Percentiles rank a stretch among this genome's conserved stretches.
These are phyloP conservation scores for Haliclona indistincta DNA, from an alignment of 37 sponge, comb jelly and placozoan species.

Conservation along the genomic window DNA sequence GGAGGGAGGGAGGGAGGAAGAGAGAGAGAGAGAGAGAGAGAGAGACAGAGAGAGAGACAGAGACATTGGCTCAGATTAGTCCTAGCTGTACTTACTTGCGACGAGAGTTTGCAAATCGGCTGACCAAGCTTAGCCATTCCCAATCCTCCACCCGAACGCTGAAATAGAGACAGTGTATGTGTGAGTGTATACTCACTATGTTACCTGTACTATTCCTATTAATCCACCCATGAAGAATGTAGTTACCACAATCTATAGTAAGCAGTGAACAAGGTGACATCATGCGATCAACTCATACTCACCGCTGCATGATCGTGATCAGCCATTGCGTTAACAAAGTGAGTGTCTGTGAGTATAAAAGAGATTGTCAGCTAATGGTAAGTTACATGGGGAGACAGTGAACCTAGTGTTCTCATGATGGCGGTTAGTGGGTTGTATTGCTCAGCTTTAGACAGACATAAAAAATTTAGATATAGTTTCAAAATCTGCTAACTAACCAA, in stretches of 20 bases:
- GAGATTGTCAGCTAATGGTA: background rate
- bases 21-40: slow-evolving; percentile 1
- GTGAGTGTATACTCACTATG: slow-evolving; percentile 1
- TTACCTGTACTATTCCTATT: slow-evolving; percentile 56
- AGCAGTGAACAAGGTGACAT: no score
- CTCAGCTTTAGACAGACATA: background rate
- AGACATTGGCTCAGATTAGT: background rate
- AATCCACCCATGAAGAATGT: slow-evolving; percentile 52
- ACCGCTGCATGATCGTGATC: slow-evolving; percentile 30
- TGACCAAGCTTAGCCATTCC: slow-evolving; percentile 23
- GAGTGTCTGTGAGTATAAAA: slow-evolving; percentile 16
- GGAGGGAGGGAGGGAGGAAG: no score
- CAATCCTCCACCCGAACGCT: slow-evolving; percentile 37
- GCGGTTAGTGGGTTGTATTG: slow-evolving; percentile 29
- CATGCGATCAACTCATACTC: background rate
- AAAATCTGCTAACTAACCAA: slow-evolving; percentile 27
- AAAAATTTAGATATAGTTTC: background rate
- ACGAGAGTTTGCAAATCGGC: background rate
- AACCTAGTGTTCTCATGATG: slow-evolving; percentile 34
- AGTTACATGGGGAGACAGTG: no score
- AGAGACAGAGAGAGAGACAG: background rate
- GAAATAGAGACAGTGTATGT: background rate
- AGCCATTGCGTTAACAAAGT: slow-evolving; percentile 29
- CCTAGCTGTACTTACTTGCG: slow-evolving; percentile 8
- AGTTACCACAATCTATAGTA: slow-evolving; percentile 33